Evolutionary conservation across 2,113 vertebrate species (phyloP).

Genomic region (Natator depressus): DNA sequence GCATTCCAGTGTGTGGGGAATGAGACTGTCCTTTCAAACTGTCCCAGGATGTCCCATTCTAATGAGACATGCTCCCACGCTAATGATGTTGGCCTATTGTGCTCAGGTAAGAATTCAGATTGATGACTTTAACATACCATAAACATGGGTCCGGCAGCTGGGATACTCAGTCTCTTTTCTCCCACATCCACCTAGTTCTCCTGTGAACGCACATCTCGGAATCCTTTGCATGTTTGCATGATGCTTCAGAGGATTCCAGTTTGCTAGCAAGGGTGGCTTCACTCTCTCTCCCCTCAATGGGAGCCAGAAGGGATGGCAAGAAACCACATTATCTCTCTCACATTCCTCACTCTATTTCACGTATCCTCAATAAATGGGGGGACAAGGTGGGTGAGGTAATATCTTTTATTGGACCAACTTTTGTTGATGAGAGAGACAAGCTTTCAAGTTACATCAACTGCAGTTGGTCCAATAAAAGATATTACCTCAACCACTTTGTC

Average conservation of each 20-base stretch:
- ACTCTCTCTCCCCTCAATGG: neutral
- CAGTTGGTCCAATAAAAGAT: no score
- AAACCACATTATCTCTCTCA: neutral
- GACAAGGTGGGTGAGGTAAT: no score
- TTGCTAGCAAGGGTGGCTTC: neutral
- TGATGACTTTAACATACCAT: neutral
- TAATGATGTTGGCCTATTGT: conserved; percentile 68
- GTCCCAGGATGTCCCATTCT: conserved; percentile 32
- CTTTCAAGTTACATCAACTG: no score
- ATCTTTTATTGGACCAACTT: no score
- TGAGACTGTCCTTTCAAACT: conserved; percentile 72
- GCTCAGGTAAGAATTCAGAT: conserved; percentile 75
- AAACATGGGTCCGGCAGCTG: neutral
- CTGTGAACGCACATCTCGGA: neutral
- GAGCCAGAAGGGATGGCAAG: neutral
- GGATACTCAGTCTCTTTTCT: no score
- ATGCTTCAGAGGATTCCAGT: neutral
- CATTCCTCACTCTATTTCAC: neutral
- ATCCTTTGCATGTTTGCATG: neutral
- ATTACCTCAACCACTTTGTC: no score
- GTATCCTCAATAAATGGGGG: no score
- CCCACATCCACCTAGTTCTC: neutral
- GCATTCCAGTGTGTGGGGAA: conserved; percentile 9
- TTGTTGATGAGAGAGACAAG: no score
- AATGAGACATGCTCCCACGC: conserved; percentile 50